Base-by-base conservation (phyloP, 2,113 vertebrate species). In the Salvator merianae region DNA sequence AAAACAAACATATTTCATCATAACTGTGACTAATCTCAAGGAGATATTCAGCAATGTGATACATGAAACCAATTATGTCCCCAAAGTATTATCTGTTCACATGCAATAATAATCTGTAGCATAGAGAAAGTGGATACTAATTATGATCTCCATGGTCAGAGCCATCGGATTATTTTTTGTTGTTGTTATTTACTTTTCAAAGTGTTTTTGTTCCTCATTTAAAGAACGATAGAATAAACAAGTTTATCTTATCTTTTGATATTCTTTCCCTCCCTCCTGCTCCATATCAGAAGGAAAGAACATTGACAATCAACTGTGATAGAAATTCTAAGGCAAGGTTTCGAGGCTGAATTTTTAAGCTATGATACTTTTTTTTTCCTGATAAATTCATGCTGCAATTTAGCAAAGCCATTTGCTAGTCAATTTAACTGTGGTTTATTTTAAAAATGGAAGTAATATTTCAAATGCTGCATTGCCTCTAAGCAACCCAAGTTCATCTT, bases 31-130 rank as follows among this genome's bases (percentile, higher is more conserved):
- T 73, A 87, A 86, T 77, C 22, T 55, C 22, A 81, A n/a, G 73
- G 84, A 94, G 90, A 90, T 86, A 90, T 36, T 87, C 83, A 70
- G 20, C 75, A 81, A 77, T 89, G 79, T 72, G 79, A 85, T 88
- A 84, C 88, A 83, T 34, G 55, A 86, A 91, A 85, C 77, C 84
- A 92, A 92, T 93, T 89, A 87, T 87, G 65, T 87, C 22, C 84
- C 84, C 88, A 85, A 89, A 90, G 69, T 28, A 88, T 84, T 34
- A 81, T 71, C 30, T 90, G 79, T 89, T 88, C 79, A 88, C 80
- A 89, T 88, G 16, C 16, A 59, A 4, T 82, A 80, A 88, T 4
- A 0, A 26, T 76, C 88, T 38, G 18, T 88, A 84, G 82, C 84
- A 73, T 20, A 74, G 62, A n/a, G 40, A 76, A 84, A 87, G 30